Percentiles rank a stretch among this genome's conserved stretches.
phyloP scores from a whole-genome alignment of 2,888 invertebrate genomes.

The Mesorhabditis spiculigera region DNA sequence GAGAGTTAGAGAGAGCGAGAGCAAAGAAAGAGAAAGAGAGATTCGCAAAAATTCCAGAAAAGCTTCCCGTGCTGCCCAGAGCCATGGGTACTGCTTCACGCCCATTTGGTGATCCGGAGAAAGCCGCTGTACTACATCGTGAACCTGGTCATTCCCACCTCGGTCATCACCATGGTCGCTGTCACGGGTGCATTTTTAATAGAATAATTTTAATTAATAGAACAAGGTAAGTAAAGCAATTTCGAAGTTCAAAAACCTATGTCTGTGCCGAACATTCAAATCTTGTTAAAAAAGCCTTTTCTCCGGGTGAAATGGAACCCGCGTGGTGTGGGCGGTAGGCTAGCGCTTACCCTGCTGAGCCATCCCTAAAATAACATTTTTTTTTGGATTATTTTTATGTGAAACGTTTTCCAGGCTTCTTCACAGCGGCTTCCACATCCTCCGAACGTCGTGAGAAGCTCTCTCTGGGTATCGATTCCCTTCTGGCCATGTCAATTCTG shows the following conservation, averaged over 20 bases:
- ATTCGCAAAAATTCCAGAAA: too few species aligned
- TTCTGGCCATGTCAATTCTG: conserved; percentile 62
- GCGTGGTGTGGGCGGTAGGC: too few species aligned
- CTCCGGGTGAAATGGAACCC: too few species aligned
- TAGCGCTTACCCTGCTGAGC: too few species aligned
- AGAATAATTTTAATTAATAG: not conserved
- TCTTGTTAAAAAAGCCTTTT: too few species aligned
- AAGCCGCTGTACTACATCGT: conserved; percentile 54
- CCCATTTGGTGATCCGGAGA: conserved; percentile 49
- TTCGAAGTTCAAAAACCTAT: too few species aligned
- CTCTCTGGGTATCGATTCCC: conserved; percentile 55
- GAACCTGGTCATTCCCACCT: conserved; percentile 59
- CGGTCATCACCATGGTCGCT: conserved; percentile 61
- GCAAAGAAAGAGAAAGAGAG: too few species aligned
- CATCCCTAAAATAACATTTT: not conserved
- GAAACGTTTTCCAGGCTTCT: conserved; percentile 58
- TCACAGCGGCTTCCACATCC: conserved; percentile 61
- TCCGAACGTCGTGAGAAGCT: conserved; percentile 58
- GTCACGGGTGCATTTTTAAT: conserved; percentile 35
- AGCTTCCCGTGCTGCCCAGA: conserved; percentile 57
- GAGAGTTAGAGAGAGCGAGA: too few species aligned
- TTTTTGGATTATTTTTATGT: not conserved
- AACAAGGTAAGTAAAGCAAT: not conserved
- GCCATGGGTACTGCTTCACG: conserved; percentile 55
- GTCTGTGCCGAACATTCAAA: too few species aligned